These are phyloP conservation scores for Acrocephalus kingi DNA, from an alignment of 2,113 vertebrate genomes.

Conservation along the genomic window DNA sequence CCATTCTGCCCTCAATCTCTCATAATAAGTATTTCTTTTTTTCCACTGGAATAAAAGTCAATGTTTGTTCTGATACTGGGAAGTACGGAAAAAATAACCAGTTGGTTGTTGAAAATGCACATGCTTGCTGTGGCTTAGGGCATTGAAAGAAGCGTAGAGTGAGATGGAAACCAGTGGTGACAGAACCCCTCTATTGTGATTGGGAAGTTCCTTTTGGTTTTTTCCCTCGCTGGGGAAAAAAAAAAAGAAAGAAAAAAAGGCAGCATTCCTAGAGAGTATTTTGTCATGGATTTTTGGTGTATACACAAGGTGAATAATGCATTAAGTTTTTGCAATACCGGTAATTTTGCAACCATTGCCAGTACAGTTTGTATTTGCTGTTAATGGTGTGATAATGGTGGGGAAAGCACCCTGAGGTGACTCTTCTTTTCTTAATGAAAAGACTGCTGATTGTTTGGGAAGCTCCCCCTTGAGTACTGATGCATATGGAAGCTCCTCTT, in stretches of 20 bases:
- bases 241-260: too few species aligned
- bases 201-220: neutral
- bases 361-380: neutral
- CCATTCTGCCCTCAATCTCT: fast-evolving
- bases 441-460: neutral
- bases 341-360: neutral
- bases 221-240: too few species aligned
- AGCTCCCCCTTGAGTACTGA: neutral
- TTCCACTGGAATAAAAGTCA: neutral
- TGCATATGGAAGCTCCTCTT: neutral
- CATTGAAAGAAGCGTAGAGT: neutral
- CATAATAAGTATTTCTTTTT: neutral
- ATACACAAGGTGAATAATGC: neutral
- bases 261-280: neutral
- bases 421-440: neutral
- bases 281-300: neutral
- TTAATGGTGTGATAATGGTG: slow-evolving; percentile 19
- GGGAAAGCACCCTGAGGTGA: slow-evolving; percentile 1
- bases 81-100: neutral
- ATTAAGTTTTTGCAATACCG: neutral
- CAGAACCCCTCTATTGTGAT: neutral
- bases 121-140: neutral
- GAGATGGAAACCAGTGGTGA: neutral
- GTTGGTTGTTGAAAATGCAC: neutral
- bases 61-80: neutral